Evolutionary conservation across 53 echinoderm and acorn worm genomes (phyloP).

Genomic region (Luidia sarsii): DNA sequence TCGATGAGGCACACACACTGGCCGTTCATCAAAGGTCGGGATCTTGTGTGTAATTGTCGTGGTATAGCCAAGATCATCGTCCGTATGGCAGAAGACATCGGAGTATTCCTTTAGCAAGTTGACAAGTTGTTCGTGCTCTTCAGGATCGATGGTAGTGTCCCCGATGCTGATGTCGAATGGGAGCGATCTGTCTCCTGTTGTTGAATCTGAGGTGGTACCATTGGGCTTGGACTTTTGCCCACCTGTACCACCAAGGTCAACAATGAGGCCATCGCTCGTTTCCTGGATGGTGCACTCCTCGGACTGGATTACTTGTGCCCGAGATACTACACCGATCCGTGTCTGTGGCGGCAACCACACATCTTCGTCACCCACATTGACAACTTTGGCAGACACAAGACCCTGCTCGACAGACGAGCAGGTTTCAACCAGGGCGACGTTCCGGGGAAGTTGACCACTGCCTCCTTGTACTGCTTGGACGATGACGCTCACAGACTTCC

Average conservation of each 20-base stretch:
- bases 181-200: neutral
- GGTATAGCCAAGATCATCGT: slow-evolving; percentile 55
- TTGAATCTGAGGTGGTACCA: too few relatives aligned
- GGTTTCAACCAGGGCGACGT: slow-evolving; percentile 19
- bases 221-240: neutral
- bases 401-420: slow-evolving; percentile 11
- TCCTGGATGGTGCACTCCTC: neutral
- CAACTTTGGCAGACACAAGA: neutral
- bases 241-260: neutral
- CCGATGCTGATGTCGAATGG: neutral
- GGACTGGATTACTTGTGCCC: neutral
- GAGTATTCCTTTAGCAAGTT: slow-evolving; percentile 1
- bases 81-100: slow-evolving; percentile 27
- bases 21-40: slow-evolving; percentile 7
- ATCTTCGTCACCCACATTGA: slow-evolving; percentile 26
- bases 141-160: too few relatives aligned
- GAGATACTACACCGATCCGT: neutral
- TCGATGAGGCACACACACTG: slow-evolving; percentile 43
- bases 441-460: slow-evolving; percentile 12
- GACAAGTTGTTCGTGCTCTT: neutral
- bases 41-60: slow-evolving; percentile 32
- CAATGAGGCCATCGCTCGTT: neutral
- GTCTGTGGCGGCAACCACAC: slow-evolving; percentile 32
- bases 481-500: too few relatives aligned
- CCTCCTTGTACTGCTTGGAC: neutral